Percentiles rank a stretch among this genome's conserved stretches.
Conservation (phyloP, 2,888 invertebrate species). For the Agrochola circellaris region DNA sequence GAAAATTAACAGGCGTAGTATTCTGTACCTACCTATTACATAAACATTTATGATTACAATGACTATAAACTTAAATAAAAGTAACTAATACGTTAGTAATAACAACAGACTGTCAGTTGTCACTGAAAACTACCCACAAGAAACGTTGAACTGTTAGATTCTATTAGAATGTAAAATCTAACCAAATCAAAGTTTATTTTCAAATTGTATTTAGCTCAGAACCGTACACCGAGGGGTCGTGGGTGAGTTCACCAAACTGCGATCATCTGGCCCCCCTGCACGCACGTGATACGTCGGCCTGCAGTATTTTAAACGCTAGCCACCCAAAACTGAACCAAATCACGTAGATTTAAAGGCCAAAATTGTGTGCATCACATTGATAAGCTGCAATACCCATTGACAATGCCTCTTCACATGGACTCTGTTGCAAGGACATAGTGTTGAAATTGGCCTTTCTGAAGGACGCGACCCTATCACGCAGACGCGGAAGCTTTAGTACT, state of each 20-base stretch:
- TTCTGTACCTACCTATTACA: no score
- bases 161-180: slow-evolving; percentile 11
- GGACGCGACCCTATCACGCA: slow-evolving; percentile 83
- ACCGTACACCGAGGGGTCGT: slow-evolving; percentile 78
- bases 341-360: slow-evolving; percentile 62
- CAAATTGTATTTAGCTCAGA: slow-evolving; percentile 67
- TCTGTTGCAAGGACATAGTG: slow-evolving; percentile 80
- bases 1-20: not conserved
- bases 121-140: slow-evolving; percentile 7
- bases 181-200: slow-evolving; percentile 44
- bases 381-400: slow-evolving; percentile 78
- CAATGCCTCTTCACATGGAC: slow-evolving; percentile 76
- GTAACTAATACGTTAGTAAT: not conserved
- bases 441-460: slow-evolving; percentile 79
- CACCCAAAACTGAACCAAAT: slow-evolving; percentile 56
- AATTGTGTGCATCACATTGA: slow-evolving; percentile 61
- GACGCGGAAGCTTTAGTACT: slow-evolving; percentile 84
- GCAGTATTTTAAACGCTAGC: slow-evolving; percentile 71
- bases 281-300: slow-evolving; percentile 83
- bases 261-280: slow-evolving; percentile 84
- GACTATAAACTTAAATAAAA: not conserved
- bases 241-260: slow-evolving; percentile 83
- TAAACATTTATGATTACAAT: not conserved
- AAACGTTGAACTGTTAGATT: not conserved
- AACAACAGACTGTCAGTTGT: not conserved